Evolutionary conservation across 2,888 invertebrate genomes (phyloP).

Genomic region (Cylindroiulus punctatus): DNA sequence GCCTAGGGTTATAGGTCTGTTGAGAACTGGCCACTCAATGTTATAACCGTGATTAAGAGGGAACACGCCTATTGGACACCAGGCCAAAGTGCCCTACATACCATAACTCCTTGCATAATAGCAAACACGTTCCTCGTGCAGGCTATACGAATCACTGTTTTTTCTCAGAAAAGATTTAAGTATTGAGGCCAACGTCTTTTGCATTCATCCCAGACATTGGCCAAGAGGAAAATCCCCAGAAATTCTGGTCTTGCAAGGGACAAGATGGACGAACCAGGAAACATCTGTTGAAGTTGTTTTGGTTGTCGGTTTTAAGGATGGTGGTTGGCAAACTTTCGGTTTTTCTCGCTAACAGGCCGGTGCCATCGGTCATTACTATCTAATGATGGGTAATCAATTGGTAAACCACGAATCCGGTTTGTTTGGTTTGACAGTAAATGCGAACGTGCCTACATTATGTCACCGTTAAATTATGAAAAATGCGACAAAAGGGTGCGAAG

Average conservation of each 20-base stretch:
- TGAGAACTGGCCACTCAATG: not conserved
- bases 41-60: not conserved
- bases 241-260: not conserved
- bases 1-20: not conserved
- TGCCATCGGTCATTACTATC: too few species aligned
- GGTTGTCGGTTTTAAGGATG: not conserved
- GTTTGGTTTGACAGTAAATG: too few species aligned
- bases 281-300: not conserved
- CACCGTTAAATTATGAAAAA: too few species aligned
- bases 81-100: not conserved
- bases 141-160: not conserved
- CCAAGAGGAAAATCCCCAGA: not conserved
- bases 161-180: not conserved
- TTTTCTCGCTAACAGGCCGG: not conserved
- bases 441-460: too few species aligned
- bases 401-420: too few species aligned
- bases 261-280: constrained; percentile 31
- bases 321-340: not conserved
- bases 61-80: not conserved
- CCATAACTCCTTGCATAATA: constrained; percentile 12
- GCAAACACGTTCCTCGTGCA: not conserved
- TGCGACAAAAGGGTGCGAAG: too few species aligned
- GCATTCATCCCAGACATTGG: constrained; percentile 9
- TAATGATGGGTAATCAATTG: too few species aligned
- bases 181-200: constrained; percentile 12